Evolutionary conservation across 2,888 invertebrate species (phyloP).

Genomic region (Acanthacorydalis orientalis): DNA sequence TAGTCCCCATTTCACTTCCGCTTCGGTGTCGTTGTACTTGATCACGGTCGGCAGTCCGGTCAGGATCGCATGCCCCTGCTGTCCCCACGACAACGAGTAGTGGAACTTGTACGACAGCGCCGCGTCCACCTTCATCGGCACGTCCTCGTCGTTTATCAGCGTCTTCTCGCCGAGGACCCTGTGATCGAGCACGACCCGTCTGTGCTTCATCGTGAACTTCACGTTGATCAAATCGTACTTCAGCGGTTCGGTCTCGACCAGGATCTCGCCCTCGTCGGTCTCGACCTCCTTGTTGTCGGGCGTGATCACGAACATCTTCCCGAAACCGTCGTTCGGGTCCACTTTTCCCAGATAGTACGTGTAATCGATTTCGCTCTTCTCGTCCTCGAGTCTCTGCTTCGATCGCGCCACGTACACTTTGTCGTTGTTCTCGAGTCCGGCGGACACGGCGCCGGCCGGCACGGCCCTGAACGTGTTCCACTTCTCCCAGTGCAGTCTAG

Average conservation of each 20-base stretch:
- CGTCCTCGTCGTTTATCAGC: constrained; percentile 22
- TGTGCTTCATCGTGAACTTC: constrained; percentile 17
- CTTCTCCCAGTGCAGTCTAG: constrained; percentile 56
- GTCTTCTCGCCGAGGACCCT: constrained; percentile 34
- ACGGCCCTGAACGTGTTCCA: constrained; percentile 52
- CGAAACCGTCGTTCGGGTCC: constrained; percentile 41
- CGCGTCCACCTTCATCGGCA: constrained; percentile 46
- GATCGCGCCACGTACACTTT: constrained; percentile 21
- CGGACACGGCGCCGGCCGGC: constrained; percentile 47
- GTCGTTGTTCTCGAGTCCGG: constrained; percentile 28
- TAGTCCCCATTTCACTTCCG: constrained; percentile 47
- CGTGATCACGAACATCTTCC: constrained; percentile 50
- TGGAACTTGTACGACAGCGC: constrained; percentile 56
- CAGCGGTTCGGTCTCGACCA: constrained; percentile 65
- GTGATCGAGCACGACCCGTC: constrained; percentile 32
- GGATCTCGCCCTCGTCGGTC: constrained; percentile 51
- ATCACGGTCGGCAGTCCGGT: constrained; percentile 52
- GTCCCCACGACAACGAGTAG: constrained; percentile 63
- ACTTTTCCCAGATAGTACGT: constrained; percentile 55
- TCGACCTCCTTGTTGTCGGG: constrained; percentile 38
- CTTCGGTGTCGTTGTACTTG: constrained; percentile 34
- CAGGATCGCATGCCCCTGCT: constrained; percentile 54
- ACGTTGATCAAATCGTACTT: constrained; percentile 50
- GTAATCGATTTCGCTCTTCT: constrained; percentile 16
- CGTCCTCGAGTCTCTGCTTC: background rate